Evolutionary conservation across 2,888 invertebrate genomes (phyloP).

Genomic region (Microdon myrmicae): DNA sequence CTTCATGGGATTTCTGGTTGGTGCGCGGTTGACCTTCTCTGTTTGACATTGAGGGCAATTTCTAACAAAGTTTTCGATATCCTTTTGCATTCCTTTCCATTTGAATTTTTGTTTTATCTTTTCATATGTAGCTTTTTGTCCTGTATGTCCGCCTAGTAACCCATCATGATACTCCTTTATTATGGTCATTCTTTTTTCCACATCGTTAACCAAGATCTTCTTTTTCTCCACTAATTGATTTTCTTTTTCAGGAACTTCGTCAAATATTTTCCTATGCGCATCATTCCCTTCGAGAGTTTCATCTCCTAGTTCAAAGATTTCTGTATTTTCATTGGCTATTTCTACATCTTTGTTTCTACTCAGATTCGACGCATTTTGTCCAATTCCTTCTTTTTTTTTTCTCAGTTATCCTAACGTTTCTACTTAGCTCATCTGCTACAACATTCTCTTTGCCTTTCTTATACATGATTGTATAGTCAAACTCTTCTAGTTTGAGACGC

Average conservation of each 20-base stretch:
- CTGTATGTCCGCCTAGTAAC: conserved; percentile 20
- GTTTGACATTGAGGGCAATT: conserved; percentile 19
- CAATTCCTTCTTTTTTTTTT: conserved; percentile 3
- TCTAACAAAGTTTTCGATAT: conserved; percentile 12
- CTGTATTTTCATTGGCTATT: background rate
- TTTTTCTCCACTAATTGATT: no score
- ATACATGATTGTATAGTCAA: conserved; percentile 52
- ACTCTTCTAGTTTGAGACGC: conserved; percentile 58
- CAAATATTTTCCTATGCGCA: conserved; percentile 4
- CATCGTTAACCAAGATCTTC: no score
- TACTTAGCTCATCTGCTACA: conserved; percentile 34
- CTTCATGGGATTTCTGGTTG: conserved; percentile 17
- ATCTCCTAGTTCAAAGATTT: no score
- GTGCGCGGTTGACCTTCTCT: conserved; percentile 13
- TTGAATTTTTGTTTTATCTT: conserved; percentile 7
- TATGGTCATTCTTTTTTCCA: conserved; percentile 14
- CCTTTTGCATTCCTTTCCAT: conserved; percentile 13
- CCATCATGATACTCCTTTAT: conserved; percentile 26
- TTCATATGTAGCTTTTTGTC: conserved; percentile 24
- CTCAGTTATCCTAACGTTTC: conserved; percentile 21
- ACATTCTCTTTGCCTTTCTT: conserved; percentile 39
- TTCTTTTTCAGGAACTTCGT: no score
- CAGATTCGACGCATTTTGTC: background rate
- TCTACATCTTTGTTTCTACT: background rate
- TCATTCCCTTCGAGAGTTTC: conserved; percentile 1